A percentile compares a stretch with the other conserved stretches of the same genome.
Evolutionary conservation across 2,888 invertebrate genomes (phyloP).

Genomic region (Drosophila imparisetae): DNA sequence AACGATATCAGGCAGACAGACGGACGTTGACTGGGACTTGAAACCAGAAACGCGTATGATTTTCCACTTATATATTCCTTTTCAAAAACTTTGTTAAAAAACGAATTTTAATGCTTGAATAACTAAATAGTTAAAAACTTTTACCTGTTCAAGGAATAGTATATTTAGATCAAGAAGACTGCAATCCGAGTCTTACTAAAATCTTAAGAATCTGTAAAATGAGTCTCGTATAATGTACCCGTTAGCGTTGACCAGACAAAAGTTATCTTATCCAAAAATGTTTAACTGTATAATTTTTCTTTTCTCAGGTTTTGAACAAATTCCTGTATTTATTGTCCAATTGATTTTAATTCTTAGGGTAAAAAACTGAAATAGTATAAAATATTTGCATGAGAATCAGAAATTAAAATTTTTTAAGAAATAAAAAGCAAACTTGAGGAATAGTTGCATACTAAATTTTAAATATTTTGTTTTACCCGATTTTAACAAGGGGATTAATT

Average conservation of each 20-base stretch:
- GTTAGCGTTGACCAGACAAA: not conserved
- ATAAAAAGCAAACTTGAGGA: not conserved
- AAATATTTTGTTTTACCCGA: not conserved
- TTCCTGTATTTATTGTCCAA: not conserved
- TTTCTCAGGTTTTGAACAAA: not conserved
- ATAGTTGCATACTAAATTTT: not conserved
- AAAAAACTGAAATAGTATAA: not conserved
- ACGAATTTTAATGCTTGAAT: not conserved
- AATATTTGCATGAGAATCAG: not conserved
- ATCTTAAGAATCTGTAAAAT: not conserved
- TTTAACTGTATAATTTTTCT: not conserved
- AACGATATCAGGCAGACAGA: no score
- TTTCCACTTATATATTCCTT: not conserved
- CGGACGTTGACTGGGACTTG: not conserved
- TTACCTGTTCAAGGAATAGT: not conserved
- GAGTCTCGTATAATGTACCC: not conserved
- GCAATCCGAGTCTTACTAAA: not conserved
- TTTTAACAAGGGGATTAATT: not conserved
- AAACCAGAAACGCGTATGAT: not conserved
- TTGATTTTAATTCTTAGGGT: not conserved
- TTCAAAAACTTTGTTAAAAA: not conserved
- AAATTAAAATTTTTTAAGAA: not conserved
- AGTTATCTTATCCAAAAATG: not conserved
- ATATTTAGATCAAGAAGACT: not conserved
- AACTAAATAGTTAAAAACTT: not conserved